phyloP scores from a whole-genome alignment of 1,140 invertebrate species.

The Panagrolaimus sp. region DNA sequence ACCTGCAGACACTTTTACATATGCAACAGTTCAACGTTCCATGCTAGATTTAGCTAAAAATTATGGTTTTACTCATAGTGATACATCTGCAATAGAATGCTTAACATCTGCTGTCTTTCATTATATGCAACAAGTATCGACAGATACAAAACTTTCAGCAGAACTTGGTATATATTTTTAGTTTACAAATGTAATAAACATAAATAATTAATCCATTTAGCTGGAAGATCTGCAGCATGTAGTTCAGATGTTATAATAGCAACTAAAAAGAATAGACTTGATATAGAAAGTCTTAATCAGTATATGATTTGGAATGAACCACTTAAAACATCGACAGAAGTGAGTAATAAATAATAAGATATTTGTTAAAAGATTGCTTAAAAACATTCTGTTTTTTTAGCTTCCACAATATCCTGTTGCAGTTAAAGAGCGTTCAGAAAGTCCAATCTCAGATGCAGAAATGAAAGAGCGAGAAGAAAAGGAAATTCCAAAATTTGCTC shows the following conservation, averaged over 20 bases:
- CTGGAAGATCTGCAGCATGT: background rate
- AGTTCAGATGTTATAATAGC: background rate
- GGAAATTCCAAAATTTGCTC: background rate
- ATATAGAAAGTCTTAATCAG: background rate
- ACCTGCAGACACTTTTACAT: background rate
- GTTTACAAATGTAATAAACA: background rate
- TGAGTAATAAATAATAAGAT: background rate
- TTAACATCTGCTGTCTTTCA: background rate
- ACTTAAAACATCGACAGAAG: background rate
- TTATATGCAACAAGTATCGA: background rate
- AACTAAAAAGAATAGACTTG: background rate
- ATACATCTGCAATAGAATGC: background rate
- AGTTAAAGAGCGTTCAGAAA: background rate
- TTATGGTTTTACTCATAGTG: constrained; percentile 1
- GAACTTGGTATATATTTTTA: background rate
- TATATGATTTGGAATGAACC: constrained; percentile 5
- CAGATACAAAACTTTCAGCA: background rate
- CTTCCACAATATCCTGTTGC: background rate
- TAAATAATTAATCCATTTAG: background rate
- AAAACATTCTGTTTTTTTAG: background rate
- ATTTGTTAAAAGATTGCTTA: background rate
- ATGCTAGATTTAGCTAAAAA: background rate
- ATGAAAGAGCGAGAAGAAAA: background rate
- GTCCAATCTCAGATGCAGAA: background rate
- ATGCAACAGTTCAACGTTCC: background rate